Conservation (phyloP, 2,888 invertebrate species). For the Coenonympha arcania region DNA sequence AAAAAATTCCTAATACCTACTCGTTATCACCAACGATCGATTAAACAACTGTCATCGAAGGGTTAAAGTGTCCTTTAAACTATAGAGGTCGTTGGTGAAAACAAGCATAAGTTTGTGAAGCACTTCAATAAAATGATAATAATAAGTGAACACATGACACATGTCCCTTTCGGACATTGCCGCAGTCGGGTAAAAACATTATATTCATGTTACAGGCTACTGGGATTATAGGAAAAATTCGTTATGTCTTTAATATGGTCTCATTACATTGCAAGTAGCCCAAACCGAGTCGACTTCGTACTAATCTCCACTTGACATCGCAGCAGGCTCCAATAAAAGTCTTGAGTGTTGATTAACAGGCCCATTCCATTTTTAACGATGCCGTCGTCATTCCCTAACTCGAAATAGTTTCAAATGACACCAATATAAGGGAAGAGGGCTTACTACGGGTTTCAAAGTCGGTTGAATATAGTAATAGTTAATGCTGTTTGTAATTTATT, state of each 20-base stretch:
- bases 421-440: conserved; percentile 9
- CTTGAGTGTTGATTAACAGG: conserved; percentile 45
- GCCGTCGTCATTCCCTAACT: conserved; percentile 22
- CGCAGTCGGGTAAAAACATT: too few species aligned
- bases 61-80: too few species aligned
- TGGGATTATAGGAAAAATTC: not conserved
- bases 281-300: conserved; percentile 32
- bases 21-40: too few species aligned
- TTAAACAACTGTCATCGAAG: too few species aligned
- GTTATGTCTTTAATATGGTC: conserved; percentile 23
- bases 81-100: too few species aligned
- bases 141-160: too few species aligned
- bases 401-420: conserved; percentile 24
- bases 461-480: not conserved
- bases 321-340: conserved; percentile 45
- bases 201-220: too few species aligned
- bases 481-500: not conserved
- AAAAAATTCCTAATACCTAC: too few species aligned
- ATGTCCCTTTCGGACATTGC: too few species aligned
- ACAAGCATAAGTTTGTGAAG: too few species aligned
- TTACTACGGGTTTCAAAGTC: not conserved
- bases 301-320: conserved; percentile 42
- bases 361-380: conserved; percentile 32
- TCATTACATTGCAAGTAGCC: conserved; percentile 8
- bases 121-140: too few species aligned